phyloP scores from a whole-genome alignment of 2,888 invertebrate species.

The Euplagia quadripunctaria region DNA sequence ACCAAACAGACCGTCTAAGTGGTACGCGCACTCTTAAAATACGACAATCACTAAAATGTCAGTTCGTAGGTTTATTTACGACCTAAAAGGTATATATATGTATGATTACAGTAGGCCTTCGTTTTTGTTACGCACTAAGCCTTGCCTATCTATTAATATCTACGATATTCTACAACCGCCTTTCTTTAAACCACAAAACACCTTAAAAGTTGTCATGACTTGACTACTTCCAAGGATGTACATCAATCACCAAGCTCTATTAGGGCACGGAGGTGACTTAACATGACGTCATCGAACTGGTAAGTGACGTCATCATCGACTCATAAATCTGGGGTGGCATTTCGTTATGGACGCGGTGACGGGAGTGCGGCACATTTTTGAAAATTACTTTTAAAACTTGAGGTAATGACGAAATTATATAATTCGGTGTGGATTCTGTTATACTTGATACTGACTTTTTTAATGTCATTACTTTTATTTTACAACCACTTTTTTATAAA shows the following conservation, averaged over 20 bases:
- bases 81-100: too few relatives aligned
- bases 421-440: background rate
- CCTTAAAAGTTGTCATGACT: conserved; percentile 21
- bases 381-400: conserved; percentile 4
- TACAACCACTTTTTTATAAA: too few relatives aligned
- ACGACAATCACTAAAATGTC: too few relatives aligned
- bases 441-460: background rate
- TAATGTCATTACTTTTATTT: too few relatives aligned
- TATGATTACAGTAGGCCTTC: background rate
- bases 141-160: background rate
- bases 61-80: too few relatives aligned
- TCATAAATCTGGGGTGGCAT: conserved; percentile 37
- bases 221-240: conserved; percentile 1
- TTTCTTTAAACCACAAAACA: conserved; percentile 10
- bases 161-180: background rate
- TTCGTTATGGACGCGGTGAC: conserved; percentile 11
- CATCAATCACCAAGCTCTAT: conserved; percentile 24
- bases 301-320: conserved; percentile 14
- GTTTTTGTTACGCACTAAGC: background rate
- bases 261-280: conserved; percentile 12
- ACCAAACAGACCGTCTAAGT: too few relatives aligned
- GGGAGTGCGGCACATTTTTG: background rate
- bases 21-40: too few relatives aligned
- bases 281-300: conserved; percentile 16
- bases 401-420: background rate